Percentiles rank a stretch among this genome's conserved stretches.
These are phyloP conservation scores for Adrianichthys oophorus DNA, from an alignment of 2,797 vertebrate species.

Conservation along the genomic window DNA sequence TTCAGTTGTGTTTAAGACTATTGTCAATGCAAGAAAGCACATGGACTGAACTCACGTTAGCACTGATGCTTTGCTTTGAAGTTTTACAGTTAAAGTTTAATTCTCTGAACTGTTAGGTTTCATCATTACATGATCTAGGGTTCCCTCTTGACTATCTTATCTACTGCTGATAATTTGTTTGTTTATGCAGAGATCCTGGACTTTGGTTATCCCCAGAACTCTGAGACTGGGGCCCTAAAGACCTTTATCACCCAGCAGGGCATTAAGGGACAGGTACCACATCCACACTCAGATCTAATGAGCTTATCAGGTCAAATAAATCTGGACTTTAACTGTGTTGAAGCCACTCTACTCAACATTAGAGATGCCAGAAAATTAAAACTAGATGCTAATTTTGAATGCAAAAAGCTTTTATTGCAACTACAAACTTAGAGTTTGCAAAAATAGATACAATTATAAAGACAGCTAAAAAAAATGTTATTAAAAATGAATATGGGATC, in stretches of 20 bases:
- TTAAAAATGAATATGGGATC: not conserved
- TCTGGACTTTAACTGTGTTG: too few relatives aligned
- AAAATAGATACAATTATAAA: too few relatives aligned
- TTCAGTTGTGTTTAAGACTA: not conserved
- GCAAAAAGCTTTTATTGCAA: too few relatives aligned
- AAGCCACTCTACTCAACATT: too few relatives aligned
- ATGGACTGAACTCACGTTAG: too few relatives aligned
- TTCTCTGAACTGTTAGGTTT: not conserved
- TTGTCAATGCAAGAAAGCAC: not conserved
- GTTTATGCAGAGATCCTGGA: slow-evolving; percentile 92
- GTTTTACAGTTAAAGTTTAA: too few relatives aligned
- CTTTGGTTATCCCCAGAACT: slow-evolving; percentile 99
- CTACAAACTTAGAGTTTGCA: too few relatives aligned
- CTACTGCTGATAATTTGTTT: slow-evolving; percentile 33
- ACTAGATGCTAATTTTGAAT: too few relatives aligned
- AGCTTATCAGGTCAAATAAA: too few relatives aligned
- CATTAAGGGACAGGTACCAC: slow-evolving; percentile 94
- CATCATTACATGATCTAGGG: not conserved
- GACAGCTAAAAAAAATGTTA: too few relatives aligned
- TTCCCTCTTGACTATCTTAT: slow-evolving; percentile 22
- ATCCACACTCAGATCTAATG: not conserved
- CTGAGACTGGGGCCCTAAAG: slow-evolving; percentile 97
- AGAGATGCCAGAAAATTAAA: too few relatives aligned
- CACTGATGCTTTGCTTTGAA: too few relatives aligned
- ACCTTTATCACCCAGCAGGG: slow-evolving; percentile 99